Percentiles rank a stretch among this genome's conserved stretches.
Evolutionary conservation across 2,888 invertebrate species (phyloP).

Genomic region (Ophraella communa): DNA sequence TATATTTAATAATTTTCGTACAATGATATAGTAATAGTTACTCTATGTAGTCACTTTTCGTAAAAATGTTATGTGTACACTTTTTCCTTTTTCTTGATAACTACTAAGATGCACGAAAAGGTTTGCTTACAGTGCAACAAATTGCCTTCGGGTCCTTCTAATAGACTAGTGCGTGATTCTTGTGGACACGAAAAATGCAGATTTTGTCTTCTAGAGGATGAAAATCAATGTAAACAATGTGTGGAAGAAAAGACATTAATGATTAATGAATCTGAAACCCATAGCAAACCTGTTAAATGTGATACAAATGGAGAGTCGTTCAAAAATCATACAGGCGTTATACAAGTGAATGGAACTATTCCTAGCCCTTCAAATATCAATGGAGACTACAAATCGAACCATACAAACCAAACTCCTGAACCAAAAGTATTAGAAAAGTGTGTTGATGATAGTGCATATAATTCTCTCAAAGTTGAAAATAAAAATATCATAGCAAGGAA

Average conservation of each 20-base stretch:
- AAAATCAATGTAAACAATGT: constrained; percentile 69
- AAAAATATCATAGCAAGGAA: constrained; percentile 11
- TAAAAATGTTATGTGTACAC: too few species aligned
- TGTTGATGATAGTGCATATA: constrained; percentile 2
- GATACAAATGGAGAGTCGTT: constrained; percentile 38
- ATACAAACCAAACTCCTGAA: not conserved
- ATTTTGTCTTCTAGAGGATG: constrained; percentile 72
- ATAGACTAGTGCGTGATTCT: constrained; percentile 73
- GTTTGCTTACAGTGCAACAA: constrained; percentile 65
- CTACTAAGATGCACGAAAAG: constrained; percentile 34
- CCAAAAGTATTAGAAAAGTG: not conserved
- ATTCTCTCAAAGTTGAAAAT: constrained; percentile 14
- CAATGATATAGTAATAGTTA: too few species aligned
- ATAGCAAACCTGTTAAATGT: constrained; percentile 17
- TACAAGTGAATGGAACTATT: constrained; percentile 48
- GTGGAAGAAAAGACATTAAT: constrained; percentile 29
- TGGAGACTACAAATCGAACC: constrained; percentile 10
- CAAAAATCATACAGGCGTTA: constrained; percentile 50
- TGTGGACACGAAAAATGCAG: constrained; percentile 82
- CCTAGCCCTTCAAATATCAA: constrained; percentile 20
- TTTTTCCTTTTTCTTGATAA: not conserved
- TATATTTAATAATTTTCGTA: too few species aligned
- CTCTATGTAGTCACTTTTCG: too few species aligned
- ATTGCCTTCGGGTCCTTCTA: constrained; percentile 64
- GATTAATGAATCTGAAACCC: not conserved